phyloP scores from a whole-genome alignment of 2,888 invertebrate genomes.

The Noctua comes region DNA sequence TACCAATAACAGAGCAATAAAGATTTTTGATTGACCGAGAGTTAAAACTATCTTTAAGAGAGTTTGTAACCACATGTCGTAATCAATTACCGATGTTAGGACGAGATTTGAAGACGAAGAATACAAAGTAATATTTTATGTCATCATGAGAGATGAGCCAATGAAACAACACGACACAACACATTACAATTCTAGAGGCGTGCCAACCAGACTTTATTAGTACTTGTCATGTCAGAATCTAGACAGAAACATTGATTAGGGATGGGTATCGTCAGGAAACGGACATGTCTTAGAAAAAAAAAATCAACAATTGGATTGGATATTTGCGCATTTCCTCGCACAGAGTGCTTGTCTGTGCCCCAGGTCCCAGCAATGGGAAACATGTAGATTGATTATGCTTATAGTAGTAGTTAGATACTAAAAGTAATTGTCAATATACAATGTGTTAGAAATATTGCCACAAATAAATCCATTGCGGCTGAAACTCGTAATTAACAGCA shows the following conservation, averaged over 20 bases:
- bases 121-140: conserved; percentile 9
- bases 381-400: not conserved
- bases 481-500: not conserved
- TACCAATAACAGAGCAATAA: not conserved
- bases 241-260: conserved; percentile 13
- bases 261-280: not conserved
- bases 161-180: not conserved
- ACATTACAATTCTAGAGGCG: conserved; percentile 23
- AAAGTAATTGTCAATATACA: not conserved
- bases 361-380: not conserved
- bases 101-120: not conserved
- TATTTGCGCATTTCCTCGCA: not conserved
- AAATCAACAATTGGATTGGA: not conserved
- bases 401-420: not conserved
- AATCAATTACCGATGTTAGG: conserved; percentile 30
- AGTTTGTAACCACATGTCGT: not conserved
- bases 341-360: not conserved
- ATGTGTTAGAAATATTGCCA: not conserved
- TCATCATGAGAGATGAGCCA: conserved; percentile 20
- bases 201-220: conserved; percentile 36
- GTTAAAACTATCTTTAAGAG: not conserved
- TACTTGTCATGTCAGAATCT: conserved; percentile 38
- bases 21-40: conserved; percentile 14
- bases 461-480: not conserved
- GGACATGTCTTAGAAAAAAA: not conserved